Evolutionary conservation across 2,888 invertebrate genomes (phyloP).

Genomic region (Bombyx huttoni): DNA sequence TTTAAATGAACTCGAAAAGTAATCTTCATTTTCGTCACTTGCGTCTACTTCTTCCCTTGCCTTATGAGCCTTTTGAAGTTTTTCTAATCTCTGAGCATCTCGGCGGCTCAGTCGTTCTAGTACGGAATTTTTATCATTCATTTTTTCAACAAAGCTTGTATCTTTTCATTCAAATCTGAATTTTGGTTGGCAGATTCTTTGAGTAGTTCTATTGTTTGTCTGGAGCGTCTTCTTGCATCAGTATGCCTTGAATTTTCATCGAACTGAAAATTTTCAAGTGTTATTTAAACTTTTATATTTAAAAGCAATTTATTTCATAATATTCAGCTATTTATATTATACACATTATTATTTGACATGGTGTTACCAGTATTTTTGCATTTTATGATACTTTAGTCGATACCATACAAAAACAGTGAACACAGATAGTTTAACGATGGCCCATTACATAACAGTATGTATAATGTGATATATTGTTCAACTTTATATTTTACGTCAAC

Average conservation of each 20-base stretch:
- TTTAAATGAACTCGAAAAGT: conserved; percentile 79
- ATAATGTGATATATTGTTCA: neutral
- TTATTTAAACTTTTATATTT: no score
- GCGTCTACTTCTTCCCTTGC: conserved; percentile 75
- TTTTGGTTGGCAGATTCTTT: conserved; percentile 57
- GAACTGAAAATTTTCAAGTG: conserved; percentile 30
- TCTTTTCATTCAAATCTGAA: conserved; percentile 53
- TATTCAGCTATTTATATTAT: no score
- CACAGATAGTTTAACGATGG: no score
- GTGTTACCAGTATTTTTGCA: no score
- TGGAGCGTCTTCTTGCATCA: conserved; percentile 37
- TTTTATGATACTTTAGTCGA: no score
- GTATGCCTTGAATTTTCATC: conserved; percentile 41
- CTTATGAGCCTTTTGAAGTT: conserved; percentile 76
- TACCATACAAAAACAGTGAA: no score
- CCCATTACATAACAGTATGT: no score
- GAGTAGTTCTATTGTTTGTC: conserved; percentile 43
- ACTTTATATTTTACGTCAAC: neutral
- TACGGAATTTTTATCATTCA: conserved; percentile 55
- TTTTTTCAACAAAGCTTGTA: conserved; percentile 61
- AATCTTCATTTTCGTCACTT: conserved; percentile 78
- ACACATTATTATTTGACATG: no score
- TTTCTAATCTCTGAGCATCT: conserved; percentile 76
- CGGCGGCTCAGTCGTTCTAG: conserved; percentile 66
- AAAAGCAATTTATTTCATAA: no score